Evolutionary conservation across 2,113 vertebrate genomes (phyloP).

Genomic region (Brienomyrus longianalis): DNA sequence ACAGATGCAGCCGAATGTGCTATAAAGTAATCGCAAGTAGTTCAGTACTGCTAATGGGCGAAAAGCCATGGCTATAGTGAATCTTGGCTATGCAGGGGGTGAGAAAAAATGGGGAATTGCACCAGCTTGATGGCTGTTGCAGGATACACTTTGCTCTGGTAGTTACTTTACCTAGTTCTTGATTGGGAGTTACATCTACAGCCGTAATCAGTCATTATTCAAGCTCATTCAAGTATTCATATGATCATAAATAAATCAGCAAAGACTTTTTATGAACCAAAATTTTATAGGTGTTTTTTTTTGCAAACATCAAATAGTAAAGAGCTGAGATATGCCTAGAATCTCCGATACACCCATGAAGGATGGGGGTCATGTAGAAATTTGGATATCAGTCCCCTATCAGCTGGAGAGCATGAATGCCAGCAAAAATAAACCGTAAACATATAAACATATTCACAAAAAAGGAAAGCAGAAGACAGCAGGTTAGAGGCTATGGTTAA

Average conservation of each 20-base stretch:
- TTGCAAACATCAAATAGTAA: not conserved
- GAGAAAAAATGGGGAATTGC: not conserved
- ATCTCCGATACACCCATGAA: not conserved
- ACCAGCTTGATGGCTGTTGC: not conserved
- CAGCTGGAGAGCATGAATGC: not conserved
- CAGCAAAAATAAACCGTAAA: not conserved
- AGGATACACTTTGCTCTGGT: too few species aligned
- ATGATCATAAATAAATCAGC: not conserved
- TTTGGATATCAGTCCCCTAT: not conserved
- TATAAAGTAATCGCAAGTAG: not conserved
- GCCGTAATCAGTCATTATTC: not conserved
- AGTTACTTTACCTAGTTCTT: not conserved
- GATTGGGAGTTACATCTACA: not conserved
- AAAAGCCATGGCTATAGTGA: not conserved
- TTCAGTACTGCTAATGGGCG: not conserved
- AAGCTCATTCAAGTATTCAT: not conserved
- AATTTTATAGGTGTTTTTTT: not conserved
- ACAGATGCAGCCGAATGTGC: not conserved
- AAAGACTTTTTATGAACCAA: not conserved
- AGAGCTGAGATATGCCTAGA: not conserved
- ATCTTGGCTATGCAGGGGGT: not conserved
- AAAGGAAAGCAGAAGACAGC: not conserved
- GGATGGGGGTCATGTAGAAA: not conserved
- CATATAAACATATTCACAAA: not conserved
- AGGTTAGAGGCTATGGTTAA: not conserved